Base-by-base conservation (phyloP, 53 echinoderm and acorn worm species). In the Echinometra lucunter region DNA sequence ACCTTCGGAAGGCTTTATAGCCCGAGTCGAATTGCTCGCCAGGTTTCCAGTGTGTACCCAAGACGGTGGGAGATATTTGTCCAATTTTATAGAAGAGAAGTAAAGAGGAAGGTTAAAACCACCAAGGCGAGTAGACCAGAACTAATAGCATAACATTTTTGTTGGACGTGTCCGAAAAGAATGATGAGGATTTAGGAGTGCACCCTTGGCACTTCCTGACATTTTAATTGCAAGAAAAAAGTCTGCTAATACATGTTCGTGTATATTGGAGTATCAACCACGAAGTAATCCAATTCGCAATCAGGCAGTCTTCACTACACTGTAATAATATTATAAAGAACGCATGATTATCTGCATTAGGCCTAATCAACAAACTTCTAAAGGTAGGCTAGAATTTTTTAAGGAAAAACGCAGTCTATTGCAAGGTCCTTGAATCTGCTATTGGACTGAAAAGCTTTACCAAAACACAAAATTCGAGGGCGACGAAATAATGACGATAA, bases 61-160 rank as follows among this genome's bases (percentile, higher is more conserved):
- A 94, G 94, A 94, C 94, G 58, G 94, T 94, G 94, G 94, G 94
- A 44, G 94, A 63, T 94, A 83, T 94, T 94, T 94, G 85, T 94
- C 94, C 60, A 83, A 17, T 82, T 60, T n/a, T 57, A 67, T 78
- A 75, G 53, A 92, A 92, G 78, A 57, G 92, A 75, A 92, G 53
- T 75, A 49, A 55, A 92, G 78, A 42, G 40, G 94, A 83, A 83
- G 94, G 94, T 94, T 94, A 94, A 92, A 53, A 92, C 92, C 94
- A 83, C 94, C 44, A 45, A 44, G 34, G 85, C 60, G 83, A 58
- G 25, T 37, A 83, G 66, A 60, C 57, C 85, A 78, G 82, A 83
- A 83, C 40, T 94, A 94, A 83, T 83, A 94, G 45, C 94, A 94
- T 85, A 94, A 94, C 94, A 94, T 94, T 94, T 94, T 94, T 85